Percentiles rank a stretch among this genome's conserved stretches.
These are phyloP conservation scores for Chaetodon trifasciatus DNA, from an alignment of 2,797 vertebrate species.

Conservation along the genomic window DNA sequence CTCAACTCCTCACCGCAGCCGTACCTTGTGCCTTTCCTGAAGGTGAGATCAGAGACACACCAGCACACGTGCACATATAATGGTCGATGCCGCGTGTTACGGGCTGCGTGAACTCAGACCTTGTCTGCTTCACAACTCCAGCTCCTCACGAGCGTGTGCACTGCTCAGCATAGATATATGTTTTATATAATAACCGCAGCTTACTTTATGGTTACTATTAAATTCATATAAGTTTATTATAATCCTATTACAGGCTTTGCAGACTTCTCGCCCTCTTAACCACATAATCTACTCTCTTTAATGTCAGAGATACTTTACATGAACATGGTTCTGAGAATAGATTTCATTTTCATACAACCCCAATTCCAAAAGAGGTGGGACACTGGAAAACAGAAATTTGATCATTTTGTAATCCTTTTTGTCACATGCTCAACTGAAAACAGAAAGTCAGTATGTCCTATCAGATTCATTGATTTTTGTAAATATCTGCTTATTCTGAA, in stretches of 20 bases:
- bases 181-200: not conserved
- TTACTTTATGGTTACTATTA: not conserved
- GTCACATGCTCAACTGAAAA: too few relatives aligned
- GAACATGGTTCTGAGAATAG: too few relatives aligned
- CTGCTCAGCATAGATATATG: not conserved
- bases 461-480: too few relatives aligned
- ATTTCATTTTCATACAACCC: not conserved
- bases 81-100: not conserved
- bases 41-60: conserved; percentile 82
- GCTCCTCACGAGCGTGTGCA: not conserved
- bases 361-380: too few relatives aligned
- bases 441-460: too few relatives aligned
- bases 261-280: not conserved
- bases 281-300: not conserved
- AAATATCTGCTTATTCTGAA: too few relatives aligned
- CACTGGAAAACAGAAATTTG: too few relatives aligned
- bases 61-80: not conserved
- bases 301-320: not conserved
- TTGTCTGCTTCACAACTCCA: not conserved
- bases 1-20: conserved; percentile 96
- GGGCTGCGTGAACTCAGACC: not conserved
- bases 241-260: not conserved
- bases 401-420: too few relatives aligned
- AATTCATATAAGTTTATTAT: not conserved
- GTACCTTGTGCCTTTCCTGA: conserved; percentile 97